phyloP scores from a whole-genome alignment of 1,140 invertebrate species.

The Chironomus tepperi region DNA sequence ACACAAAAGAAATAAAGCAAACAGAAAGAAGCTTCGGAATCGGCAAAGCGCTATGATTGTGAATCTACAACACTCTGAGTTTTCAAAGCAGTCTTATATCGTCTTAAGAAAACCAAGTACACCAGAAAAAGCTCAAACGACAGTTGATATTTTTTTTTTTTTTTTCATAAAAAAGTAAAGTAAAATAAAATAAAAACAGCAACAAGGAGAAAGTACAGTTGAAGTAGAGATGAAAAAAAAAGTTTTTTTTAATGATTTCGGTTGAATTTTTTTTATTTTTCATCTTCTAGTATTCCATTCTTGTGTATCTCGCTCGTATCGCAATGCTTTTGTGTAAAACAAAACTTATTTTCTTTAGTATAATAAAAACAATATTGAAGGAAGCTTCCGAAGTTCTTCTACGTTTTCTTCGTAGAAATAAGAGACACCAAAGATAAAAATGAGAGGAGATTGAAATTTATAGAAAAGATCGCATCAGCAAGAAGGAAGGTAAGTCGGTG shows the following conservation, averaged over 20 bases:
- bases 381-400: background rate
- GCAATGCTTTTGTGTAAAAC: slow-evolving; percentile 3
- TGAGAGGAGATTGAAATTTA: no score
- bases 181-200: background rate
- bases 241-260: background rate
- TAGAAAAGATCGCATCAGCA: no score
- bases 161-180: no score
- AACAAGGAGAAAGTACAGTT: background rate
- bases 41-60: no score
- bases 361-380: background rate
- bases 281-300: background rate
- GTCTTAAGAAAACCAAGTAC: no score
- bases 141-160: background rate
- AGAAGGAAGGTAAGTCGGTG: no score
- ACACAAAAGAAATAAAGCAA: no score
- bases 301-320: background rate
- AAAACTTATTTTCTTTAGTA: background rate
- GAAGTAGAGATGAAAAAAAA: background rate
- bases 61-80: no score
- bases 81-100: no score
- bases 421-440: background rate
- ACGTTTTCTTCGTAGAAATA: background rate
- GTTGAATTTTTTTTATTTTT: background rate
- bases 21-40: no score
- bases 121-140: background rate